A percentile compares a stretch with the other conserved stretches of the same genome.
Evolutionary conservation across 1,140 invertebrate genomes (phyloP).

Genomic region (Drosophila yakuba): DNA sequence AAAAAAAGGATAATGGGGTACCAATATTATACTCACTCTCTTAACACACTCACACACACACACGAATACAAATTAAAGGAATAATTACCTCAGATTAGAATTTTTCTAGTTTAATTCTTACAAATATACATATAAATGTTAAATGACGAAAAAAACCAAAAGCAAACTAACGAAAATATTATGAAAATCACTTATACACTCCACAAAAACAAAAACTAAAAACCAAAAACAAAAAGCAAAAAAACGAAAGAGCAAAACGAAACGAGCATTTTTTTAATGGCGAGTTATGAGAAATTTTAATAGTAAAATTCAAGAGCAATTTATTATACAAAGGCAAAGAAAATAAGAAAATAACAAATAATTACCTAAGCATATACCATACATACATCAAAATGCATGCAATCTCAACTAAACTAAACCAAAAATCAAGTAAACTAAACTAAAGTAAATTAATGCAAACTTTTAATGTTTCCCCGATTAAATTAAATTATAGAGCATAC

Average conservation of each 20-base stretch:
- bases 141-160: slow-evolving; percentile 39
- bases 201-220: slow-evolving; percentile 25
- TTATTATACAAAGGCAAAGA: slow-evolving; percentile 64
- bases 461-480: slow-evolving; percentile 55
- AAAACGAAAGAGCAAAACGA: slow-evolving; percentile 37
- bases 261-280: slow-evolving; percentile 55
- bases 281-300: slow-evolving; percentile 73
- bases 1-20: slow-evolving; percentile 2
- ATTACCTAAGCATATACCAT: slow-evolving; percentile 37
- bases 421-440: slow-evolving; percentile 34
- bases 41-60: slow-evolving; percentile 35
- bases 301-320: slow-evolving; percentile 81
- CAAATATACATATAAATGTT: slow-evolving; percentile 78
- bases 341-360: slow-evolving; percentile 34
- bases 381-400: slow-evolving; percentile 64
- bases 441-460: slow-evolving; percentile 31
- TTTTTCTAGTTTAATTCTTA: slow-evolving; percentile 84
- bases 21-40: slow-evolving; percentile 54
- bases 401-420: slow-evolving; percentile 44
- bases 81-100: slow-evolving; percentile 84
- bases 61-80: slow-evolving; percentile 81
- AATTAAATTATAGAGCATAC: slow-evolving; percentile 19
- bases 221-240: slow-evolving; percentile 22
- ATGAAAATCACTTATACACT: slow-evolving; percentile 49
- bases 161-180: slow-evolving; percentile 44